These are phyloP conservation scores for Clarias pachynema DNA, from an alignment of 2,797 vertebrate species.

Conservation along the genomic window DNA sequence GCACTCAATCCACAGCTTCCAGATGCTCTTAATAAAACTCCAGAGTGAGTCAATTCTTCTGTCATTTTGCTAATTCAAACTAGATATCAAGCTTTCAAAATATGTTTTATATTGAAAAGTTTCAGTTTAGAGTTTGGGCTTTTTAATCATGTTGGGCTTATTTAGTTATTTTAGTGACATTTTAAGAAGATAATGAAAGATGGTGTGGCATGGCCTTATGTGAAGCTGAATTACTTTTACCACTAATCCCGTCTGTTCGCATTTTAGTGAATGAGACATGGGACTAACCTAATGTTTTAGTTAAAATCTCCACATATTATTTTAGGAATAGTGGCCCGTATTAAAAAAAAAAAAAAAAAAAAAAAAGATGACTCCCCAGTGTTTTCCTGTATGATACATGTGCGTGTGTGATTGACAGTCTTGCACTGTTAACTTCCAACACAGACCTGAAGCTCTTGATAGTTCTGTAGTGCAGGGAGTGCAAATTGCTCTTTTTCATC, in stretches of 20 bases:
- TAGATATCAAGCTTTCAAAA: background rate
- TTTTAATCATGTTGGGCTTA: background rate
- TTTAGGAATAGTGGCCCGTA: no score
- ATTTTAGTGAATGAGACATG: background rate
- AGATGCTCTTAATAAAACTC: conserved; percentile 23
- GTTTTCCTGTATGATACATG: no score
- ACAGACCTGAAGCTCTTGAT: no score
- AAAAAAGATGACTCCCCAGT: no score
- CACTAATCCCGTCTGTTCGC: background rate
- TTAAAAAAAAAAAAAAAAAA: no score
- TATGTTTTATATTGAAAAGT: background rate
- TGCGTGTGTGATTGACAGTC: background rate
- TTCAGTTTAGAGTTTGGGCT: background rate
- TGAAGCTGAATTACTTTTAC: background rate
- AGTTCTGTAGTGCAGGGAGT: background rate
- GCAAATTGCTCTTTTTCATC: background rate
- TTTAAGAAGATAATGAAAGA: background rate
- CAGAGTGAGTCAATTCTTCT: conserved; percentile 34
- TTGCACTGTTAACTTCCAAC: background rate
- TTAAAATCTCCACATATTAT: background rate
- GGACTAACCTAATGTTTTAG: background rate
- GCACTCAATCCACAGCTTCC: conserved; percentile 34
- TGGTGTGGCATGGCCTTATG: background rate
- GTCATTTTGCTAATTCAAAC: background rate
- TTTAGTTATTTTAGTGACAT: background rate